These are phyloP conservation scores for Trachymyrmex cornetzi DNA, from an alignment of 1,140 invertebrate genomes.

Conservation along the genomic window DNA sequence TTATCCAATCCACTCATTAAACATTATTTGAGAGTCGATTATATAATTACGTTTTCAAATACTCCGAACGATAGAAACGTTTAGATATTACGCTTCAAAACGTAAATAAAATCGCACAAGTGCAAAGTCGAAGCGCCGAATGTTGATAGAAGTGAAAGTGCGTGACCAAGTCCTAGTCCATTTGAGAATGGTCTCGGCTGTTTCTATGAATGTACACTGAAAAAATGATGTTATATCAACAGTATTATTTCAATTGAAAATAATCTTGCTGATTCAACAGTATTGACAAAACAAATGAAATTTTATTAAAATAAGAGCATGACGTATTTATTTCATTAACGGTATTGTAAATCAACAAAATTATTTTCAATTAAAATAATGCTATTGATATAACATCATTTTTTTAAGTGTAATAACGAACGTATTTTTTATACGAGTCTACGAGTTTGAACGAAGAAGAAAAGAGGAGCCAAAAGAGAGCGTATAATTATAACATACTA, in stretches of 20 bases:
- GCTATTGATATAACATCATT: too few species aligned
- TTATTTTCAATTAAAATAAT: too few species aligned
- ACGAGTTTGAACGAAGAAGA: constrained; percentile 10
- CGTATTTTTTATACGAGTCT: constrained; percentile 21
- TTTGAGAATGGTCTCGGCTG: too few species aligned
- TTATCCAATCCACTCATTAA: background rate
- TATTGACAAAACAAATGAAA: too few species aligned
- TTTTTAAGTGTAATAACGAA: constrained; percentile 37
- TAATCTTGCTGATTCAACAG: too few species aligned
- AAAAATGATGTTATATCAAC: too few species aligned
- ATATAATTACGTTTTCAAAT: background rate
- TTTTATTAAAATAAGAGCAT: too few species aligned
- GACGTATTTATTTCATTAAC: too few species aligned
- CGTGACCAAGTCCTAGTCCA: background rate
- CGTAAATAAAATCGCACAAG: constrained; percentile 34
- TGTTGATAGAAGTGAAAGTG: constrained; percentile 32
- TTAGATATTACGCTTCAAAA: background rate
- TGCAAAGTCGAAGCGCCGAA: constrained; percentile 8
- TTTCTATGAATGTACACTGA: background rate
- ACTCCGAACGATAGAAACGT: background rate
- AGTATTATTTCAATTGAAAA: too few species aligned
- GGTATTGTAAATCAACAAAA: too few species aligned
- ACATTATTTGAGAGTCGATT: background rate
- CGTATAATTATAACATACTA: constrained; percentile 48
- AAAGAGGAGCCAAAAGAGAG: background rate